Evolutionary conservation across 2,888 invertebrate genomes (phyloP).

Genomic region (Oegoconia quadripuncta): DNA sequence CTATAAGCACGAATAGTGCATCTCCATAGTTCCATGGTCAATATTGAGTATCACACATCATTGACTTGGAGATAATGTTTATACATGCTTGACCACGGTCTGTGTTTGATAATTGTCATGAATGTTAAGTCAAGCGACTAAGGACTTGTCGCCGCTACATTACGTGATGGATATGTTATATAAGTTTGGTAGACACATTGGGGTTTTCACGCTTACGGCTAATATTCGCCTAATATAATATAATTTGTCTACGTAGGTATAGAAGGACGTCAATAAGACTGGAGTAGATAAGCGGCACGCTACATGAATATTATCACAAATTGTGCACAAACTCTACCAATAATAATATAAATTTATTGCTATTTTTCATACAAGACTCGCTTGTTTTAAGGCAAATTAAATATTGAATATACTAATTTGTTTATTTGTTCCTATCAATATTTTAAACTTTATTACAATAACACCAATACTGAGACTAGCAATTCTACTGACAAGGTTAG

Average conservation of each 20-base stretch:
- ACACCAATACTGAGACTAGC: slow-evolving; percentile 32
- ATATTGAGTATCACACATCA: no score
- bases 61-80: no score
- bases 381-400: slow-evolving; percentile 69
- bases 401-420: slow-evolving; percentile 41
- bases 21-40: no score
- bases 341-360: slow-evolving; percentile 68
- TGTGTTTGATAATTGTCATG: no score
- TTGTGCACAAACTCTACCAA: slow-evolving; percentile 66
- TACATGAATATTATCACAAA: slow-evolving; percentile 70
- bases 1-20: no score
- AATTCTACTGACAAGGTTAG: slow-evolving; percentile 28
- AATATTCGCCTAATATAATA: slow-evolving; percentile 73
- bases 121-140: no score
- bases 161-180: slow-evolving; percentile 4
- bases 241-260: slow-evolving; percentile 71
- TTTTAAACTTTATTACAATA: slow-evolving; percentile 32
- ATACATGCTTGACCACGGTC: no score
- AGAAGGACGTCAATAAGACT: slow-evolving; percentile 70
- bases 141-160: no score
- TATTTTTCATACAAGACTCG: slow-evolving; percentile 64
- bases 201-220: slow-evolving; percentile 68
- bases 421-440: slow-evolving; percentile 6
- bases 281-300: slow-evolving; percentile 66
- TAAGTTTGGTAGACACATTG: slow-evolving; percentile 30